A percentile compares a stretch with the other conserved stretches of the same genome.
Evolutionary conservation across 2,888 invertebrate genomes (phyloP).

Genomic region (Pocota personata): DNA sequence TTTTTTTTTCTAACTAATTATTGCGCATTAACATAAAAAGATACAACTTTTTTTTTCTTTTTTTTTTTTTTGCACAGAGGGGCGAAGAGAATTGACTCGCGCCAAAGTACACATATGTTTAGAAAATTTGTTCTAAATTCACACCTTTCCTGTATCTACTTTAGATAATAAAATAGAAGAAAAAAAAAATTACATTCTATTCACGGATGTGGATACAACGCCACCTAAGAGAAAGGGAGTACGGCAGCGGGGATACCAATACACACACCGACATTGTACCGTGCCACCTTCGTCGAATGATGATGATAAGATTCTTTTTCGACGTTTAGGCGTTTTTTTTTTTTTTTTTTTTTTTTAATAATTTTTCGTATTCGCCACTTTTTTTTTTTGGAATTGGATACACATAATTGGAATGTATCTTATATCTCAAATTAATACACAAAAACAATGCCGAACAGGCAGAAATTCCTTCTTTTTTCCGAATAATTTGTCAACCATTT

Average conservation of each 20-base stretch:
- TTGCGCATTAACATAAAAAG: slow-evolving; percentile 45
- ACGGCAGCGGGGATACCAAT: slow-evolving; percentile 1
- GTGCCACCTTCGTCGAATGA: slow-evolving; percentile 50
- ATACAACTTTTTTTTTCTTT: not conserved
- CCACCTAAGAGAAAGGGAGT: slow-evolving; percentile 46
- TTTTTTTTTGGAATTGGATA: slow-evolving; percentile 35
- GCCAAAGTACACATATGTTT: slow-evolving; percentile 36
- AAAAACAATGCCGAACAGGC: slow-evolving; percentile 23
- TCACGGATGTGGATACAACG: slow-evolving; percentile 62
- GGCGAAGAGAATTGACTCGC: not conserved
- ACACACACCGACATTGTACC: slow-evolving; percentile 27
- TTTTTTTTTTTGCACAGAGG: not conserved
- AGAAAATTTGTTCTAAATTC: slow-evolving; percentile 50
- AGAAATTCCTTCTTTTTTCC: slow-evolving; percentile 35
- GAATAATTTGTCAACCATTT: slow-evolving; percentile 69
- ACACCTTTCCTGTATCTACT: slow-evolving; percentile 52
- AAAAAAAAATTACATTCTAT: slow-evolving; percentile 36
- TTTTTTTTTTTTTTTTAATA: not conserved
- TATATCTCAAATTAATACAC: not conserved
- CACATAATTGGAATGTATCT: slow-evolving; percentile 34
- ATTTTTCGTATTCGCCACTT: not conserved
- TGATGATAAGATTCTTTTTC: slow-evolving; percentile 53
- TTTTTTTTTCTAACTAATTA: slow-evolving; percentile 28
- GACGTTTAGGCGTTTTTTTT: slow-evolving; percentile 9
- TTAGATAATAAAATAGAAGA: slow-evolving; percentile 41